These are phyloP conservation scores for Acanthaster planci DNA, from an alignment of 35 echinoderm and acorn worm genomes.

Conservation along the genomic window DNA sequence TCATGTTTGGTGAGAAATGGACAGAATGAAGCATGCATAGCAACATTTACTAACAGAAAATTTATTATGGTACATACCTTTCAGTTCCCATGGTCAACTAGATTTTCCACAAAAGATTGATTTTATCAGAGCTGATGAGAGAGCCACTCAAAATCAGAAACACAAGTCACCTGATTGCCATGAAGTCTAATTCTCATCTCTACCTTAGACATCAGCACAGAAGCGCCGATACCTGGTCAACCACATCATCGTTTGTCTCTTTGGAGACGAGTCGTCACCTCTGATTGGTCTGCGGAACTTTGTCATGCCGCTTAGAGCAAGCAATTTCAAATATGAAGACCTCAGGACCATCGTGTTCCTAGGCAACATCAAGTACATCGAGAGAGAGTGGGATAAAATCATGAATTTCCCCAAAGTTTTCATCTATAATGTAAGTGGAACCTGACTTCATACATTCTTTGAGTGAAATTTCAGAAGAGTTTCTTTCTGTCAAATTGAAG, in stretches of 20 bases:
- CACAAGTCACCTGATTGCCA: too few relatives aligned
- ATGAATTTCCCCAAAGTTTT: slow-evolving; percentile 58
- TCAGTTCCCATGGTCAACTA: too few relatives aligned
- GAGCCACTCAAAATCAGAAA: too few relatives aligned
- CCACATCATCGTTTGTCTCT: slow-evolving; percentile 50
- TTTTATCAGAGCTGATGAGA: too few relatives aligned
- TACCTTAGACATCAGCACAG: neutral
- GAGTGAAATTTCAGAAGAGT: too few relatives aligned
- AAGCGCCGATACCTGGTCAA: slow-evolving; percentile 17
- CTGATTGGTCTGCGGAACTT: slow-evolving; percentile 44
- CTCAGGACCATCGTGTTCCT: slow-evolving; percentile 41
- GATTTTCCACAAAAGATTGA: too few relatives aligned
- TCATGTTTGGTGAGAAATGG: too few relatives aligned
- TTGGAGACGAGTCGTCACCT: slow-evolving; percentile 41
- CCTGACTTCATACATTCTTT: too few relatives aligned
- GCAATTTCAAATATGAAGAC: slow-evolving; percentile 46
- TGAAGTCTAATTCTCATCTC: neutral
- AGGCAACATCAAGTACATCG: slow-evolving; percentile 43
- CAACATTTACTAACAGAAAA: too few relatives aligned
- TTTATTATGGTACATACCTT: too few relatives aligned
- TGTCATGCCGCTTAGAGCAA: slow-evolving; percentile 51
- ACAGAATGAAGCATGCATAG: too few relatives aligned
- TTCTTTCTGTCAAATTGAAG: too few relatives aligned
- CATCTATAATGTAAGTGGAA: slow-evolving; percentile 39
- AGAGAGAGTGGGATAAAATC: slow-evolving; percentile 40